Percentiles rank a stretch among this genome's conserved stretches.
These are phyloP conservation scores for Arizona elegans DNA, from an alignment of 2,113 vertebrate species.

Conservation along the genomic window DNA sequence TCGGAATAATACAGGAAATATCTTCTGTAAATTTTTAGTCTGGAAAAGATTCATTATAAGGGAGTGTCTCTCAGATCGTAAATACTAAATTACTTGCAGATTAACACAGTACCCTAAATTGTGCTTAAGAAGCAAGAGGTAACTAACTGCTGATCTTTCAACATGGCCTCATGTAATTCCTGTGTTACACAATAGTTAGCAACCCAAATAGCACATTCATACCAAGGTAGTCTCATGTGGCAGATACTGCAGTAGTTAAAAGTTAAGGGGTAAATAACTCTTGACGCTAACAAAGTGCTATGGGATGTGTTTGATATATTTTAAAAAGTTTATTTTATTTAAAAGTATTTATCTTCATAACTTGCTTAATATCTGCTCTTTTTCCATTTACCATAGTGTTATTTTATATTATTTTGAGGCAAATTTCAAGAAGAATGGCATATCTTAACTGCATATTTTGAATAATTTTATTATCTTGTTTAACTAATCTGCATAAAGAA, in stretches of 20 bases:
- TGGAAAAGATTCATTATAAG: not conserved
- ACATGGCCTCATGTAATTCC: not conserved
- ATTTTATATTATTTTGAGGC: conserved; percentile 10
- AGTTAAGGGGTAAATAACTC: conserved; percentile 7
- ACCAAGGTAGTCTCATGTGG: not conserved
- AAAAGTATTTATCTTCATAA: conserved; percentile 12
- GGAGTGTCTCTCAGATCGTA: not conserved
- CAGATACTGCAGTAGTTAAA: not conserved
- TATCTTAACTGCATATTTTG: not conserved
- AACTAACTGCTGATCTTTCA: not conserved
- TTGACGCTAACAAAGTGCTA: conserved; percentile 2
- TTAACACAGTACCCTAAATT: not conserved
- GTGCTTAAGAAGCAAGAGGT: not conserved
- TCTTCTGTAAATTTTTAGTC: not conserved
- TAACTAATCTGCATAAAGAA: not conserved
- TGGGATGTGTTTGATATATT: conserved; percentile 13
- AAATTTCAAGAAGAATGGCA: not conserved
- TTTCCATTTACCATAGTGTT: conserved; percentile 1
- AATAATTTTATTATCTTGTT: conserved; percentile 35
- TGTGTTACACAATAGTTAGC: not conserved
- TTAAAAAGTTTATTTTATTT: conserved; percentile 5
- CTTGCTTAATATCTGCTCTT: not conserved
- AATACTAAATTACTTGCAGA: not conserved
- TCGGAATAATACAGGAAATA: not conserved
- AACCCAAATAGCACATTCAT: not conserved